Base-by-base conservation (phyloP, 2,113 vertebrate genomes). In the Labeo rohita region DNA sequence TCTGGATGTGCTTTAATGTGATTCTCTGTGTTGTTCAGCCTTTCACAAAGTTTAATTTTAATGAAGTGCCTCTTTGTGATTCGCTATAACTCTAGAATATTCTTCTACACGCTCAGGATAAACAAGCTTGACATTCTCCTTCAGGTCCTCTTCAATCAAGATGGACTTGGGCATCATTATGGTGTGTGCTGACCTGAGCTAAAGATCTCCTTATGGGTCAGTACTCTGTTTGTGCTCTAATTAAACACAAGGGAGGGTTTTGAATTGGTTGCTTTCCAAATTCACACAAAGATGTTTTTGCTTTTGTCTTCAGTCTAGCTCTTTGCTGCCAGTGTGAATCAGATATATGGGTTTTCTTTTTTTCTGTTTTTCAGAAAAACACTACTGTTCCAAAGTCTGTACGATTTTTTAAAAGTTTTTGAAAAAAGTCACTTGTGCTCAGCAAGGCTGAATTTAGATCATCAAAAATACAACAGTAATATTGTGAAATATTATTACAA, bases 101-200 rank as follows among this genome's bases (percentile, higher is more conserved):
- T 52, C 65, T 83, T 72, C 23, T 49, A n/a, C 45, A 54, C 2
- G 7, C 66, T 39, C 81, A 7, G 49, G 52, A 72, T 72, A 83
- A 83, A 63, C 54, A 81, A 65, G 65, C 56, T 75, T 82, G 79
- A 72, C 81, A 83, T 80, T 86, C 85, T 66, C 85, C 79, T 86
- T 86, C 68, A 75, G 78, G 50, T 75, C 56, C 39, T 75, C 72
- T 45, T 63, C 52, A 75, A 23, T 85, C 74, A 28, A 70, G 72
- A 56, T 23, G 52, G 8, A 47, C 45, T 85, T 61, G 61, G 23
- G 47, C 86, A 85, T 81, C 83, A 85, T 88, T 88, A 85, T 56
- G 45, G 6, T 85, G 68, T 79, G 52, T 76, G 76, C 56, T 81
- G 36, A 81, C 83, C 36, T 18, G 79, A 66, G 23, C 43, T 82